Base-by-base conservation (phyloP, 1,140 invertebrate species). In the Cherax quadricarinatus region DNA sequence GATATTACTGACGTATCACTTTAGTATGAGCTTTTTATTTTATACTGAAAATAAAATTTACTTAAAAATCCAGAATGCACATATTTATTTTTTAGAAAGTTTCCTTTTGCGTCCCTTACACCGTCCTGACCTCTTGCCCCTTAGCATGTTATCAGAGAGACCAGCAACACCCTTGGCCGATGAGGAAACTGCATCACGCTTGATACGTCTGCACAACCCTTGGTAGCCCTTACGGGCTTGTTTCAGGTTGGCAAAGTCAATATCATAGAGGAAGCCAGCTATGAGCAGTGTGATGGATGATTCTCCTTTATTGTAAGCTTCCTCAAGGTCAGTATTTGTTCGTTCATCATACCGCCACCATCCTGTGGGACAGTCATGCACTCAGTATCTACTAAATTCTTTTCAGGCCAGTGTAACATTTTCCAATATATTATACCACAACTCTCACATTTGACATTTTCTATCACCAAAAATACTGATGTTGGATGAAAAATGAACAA, bases 311-410 rank as follows among this genome's bases (percentile, higher is more conserved):
- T 81, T 57, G 80, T 82, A 93, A 24, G 93, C 94, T 48, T 89
- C 89, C 94, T 96, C 96, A 18, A 96, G 94, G 87, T 96, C 96
- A 48, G 88, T 86, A 87, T 95, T 95, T 24, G 95, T 95, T 21
- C 96, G 94, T 83, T 95, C 94, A 93, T 96, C 96, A 94, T 96
- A 96, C 89, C 96, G 95, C 96, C 96, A 96, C 96, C 96, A 96
- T 30, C 96, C 96, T 86, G 93, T 66, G 88, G 81, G 93, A 79
- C 93, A 90, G 84, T 80, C 91, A 51, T n/a, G 88, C 48, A 53
- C 79, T 89, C 78, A 89, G 79, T 89, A 66, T 41, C 78, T 10
- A 48, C 49, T 66, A 66, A 16, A 18, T 57, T 57, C 9, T 9
- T 57, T 14, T 57, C 53, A 14, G 14, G 9, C 53, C 53, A 57